A percentile compares a stretch with the other conserved stretches of the same genome.
phyloP scores from a whole-genome alignment of 53 echinoderm and acorn worm species.

The Luidia sarsii region DNA sequence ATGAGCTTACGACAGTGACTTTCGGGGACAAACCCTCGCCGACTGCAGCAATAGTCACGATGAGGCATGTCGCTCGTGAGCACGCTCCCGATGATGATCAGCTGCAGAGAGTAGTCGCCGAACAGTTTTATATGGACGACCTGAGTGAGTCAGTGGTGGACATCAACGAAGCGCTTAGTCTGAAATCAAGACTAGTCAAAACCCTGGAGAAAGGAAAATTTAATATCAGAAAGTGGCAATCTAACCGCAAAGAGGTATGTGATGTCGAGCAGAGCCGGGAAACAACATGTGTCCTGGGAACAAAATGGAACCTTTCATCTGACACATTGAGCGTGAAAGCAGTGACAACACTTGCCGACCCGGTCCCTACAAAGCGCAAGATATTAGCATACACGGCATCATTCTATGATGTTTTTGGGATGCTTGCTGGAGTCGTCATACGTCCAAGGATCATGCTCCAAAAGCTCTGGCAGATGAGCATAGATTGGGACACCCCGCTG shows the following conservation, averaged over 20 bases:
- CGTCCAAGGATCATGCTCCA: too few species aligned
- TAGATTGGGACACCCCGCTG: too few species aligned
- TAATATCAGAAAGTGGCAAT: not conserved
- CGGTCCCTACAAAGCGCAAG: not conserved
- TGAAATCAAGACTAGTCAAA: conserved; percentile 56
- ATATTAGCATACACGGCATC: not conserved
- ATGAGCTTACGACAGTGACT: conserved; percentile 65
- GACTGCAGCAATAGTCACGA: conserved; percentile 70
- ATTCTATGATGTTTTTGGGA: too few species aligned
- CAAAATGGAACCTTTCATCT: too few species aligned
- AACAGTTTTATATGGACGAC: conserved; percentile 59
- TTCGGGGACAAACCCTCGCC: conserved; percentile 89
- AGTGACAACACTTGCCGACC: too few species aligned
- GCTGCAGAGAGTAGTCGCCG: conserved; percentile 37
- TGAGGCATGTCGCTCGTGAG: conserved; percentile 60
- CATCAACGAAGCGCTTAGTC: conserved; percentile 31
- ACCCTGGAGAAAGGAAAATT: too few species aligned
- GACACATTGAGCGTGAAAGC: too few species aligned
- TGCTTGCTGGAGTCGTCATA: too few species aligned
- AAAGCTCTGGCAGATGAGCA: too few species aligned
- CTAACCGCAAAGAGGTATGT: conserved; percentile 7
- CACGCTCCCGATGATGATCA: conserved; percentile 46
- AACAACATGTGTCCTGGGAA: too few species aligned
- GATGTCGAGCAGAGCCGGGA: conserved; percentile 34
- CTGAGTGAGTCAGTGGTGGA: conserved; percentile 59